phyloP scores from a whole-genome alignment of 2,797 vertebrate species.

The Propithecus perrieri region DNA sequence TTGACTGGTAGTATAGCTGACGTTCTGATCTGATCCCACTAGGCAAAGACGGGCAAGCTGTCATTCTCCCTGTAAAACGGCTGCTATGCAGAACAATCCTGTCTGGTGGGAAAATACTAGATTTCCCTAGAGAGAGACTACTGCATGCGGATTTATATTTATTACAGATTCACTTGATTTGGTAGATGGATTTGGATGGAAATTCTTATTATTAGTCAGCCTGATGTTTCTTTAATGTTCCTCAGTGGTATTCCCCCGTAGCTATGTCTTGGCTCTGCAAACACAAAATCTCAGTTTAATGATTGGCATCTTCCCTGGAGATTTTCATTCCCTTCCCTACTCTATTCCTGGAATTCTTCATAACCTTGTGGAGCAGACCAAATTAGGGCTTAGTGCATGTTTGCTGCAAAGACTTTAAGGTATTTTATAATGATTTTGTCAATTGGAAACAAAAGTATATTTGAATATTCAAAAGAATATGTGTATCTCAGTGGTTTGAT shows the following conservation, averaged over 20 bases:
- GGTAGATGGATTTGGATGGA: conserved; percentile 62
- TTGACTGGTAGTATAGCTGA: conserved; percentile 40
- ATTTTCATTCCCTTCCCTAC: conserved; percentile 38
- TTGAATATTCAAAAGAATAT: conserved; percentile 52
- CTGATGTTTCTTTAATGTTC: conserved; percentile 74
- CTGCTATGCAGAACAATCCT: conserved; percentile 52
- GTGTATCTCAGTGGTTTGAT: background rate
- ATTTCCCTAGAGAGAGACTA: conserved; percentile 69
- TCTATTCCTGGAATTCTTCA: conserved; percentile 29
- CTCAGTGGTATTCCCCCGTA: conserved; percentile 43
- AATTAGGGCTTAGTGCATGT: background rate
- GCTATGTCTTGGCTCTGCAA: conserved; percentile 65
- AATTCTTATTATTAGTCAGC: conserved; percentile 69
- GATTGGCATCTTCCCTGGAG: conserved; percentile 64
- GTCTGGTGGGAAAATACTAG: conserved; percentile 44
- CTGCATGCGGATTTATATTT: conserved; percentile 62
- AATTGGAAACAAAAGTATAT: background rate
- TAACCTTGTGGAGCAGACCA: conserved; percentile 31
- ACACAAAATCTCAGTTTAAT: conserved; percentile 73
- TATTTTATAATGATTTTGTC: background rate
- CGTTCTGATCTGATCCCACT: conserved; percentile 65
- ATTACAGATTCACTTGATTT: conserved; percentile 68
- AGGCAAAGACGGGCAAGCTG: conserved; percentile 70
- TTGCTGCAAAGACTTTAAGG: background rate
- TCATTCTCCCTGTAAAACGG: conserved; percentile 20